These are phyloP conservation scores for Aphelocoma coerulescens DNA, from an alignment of 2,113 vertebrate genomes.

Conservation along the genomic window DNA sequence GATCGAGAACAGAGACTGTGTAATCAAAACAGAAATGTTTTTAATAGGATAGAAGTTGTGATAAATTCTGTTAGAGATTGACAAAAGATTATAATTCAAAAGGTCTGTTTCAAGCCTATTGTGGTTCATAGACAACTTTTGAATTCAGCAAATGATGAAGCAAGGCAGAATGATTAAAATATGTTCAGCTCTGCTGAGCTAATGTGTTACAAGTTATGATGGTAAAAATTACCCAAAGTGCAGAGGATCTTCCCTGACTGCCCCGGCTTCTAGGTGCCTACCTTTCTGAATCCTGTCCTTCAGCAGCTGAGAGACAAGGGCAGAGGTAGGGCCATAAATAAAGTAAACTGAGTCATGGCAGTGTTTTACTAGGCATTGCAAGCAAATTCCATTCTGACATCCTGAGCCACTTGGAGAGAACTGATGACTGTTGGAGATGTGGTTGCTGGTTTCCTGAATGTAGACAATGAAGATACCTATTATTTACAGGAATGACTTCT, in stretches of 20 bases:
- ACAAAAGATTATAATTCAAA: neutral
- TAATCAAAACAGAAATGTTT: neutral
- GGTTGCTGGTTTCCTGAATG: neutral
- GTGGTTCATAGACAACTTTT: neutral
- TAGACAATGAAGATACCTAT: neutral
- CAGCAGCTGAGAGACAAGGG: neutral
- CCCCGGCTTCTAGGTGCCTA: neutral
- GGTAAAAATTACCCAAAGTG: neutral
- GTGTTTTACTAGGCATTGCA: neutral
- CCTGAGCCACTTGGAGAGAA: neutral
- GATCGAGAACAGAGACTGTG: neutral
- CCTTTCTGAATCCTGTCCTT: neutral
- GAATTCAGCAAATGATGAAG: neutral
- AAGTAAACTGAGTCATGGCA: neutral
- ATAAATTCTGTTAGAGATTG: neutral
- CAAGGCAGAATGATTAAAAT: neutral
- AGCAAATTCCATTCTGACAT: neutral
- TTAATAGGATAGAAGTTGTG: neutral
- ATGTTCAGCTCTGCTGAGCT: neutral
- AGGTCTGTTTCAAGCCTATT: neutral
- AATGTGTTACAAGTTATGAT: neutral
- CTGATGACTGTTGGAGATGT: neutral
- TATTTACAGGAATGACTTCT: neutral
- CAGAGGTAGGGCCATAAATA: neutral
- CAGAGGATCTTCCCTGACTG: neutral